Base-by-base conservation (phyloP, 2,888 invertebrate genomes). In the Venusia cambrica region DNA sequence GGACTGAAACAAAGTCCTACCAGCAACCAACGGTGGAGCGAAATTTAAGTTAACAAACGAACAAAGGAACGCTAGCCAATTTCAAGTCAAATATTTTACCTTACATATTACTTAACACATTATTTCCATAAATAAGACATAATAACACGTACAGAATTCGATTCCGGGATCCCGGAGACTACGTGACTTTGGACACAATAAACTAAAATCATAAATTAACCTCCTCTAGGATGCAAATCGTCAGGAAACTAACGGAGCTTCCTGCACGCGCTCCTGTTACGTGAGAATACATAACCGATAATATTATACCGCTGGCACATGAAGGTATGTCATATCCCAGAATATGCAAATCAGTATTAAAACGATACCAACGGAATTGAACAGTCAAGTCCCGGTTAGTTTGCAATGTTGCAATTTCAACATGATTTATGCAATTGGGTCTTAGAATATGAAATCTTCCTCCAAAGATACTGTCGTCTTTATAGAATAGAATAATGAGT, bases 311-410 rank as follows among this genome's bases (percentile, higher is more conserved):
- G n/a, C n/a, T n/a, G n/a, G n/a, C n/a, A n/a, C n/a, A n/a, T n/a
- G n/a, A n/a, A n/a, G n/a, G 9, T 19, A 13, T 26, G 13, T 29
- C 9, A 34, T 26, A 31, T n/a, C 16, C 24, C 22, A 38, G 30
- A 38, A 30, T 42, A 42, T 38, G 33, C 37, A 38, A 42, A 42
- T 42, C 8, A 29, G 27, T 30, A 37, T 29, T 32, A 20, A 31
- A 30, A 30, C 29, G 33, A 38, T 37, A 27, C 24, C 18, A 31
- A 20, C 8, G 32, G 44, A 33, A 39, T 39, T 39, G 31, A 40
- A 35, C 31, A 34, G 19, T 31, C 35, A 19, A 31, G 25, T 30
- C 30, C 12, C 4, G 29, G 26, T 26, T 21, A 34, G 26, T 26
- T 37, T 26, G 34, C 30, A 34, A 34, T 34, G 29, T 34, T 34